phyloP scores from a whole-genome alignment of 2,113 vertebrate genomes.

The Emberiza fucata region DNA sequence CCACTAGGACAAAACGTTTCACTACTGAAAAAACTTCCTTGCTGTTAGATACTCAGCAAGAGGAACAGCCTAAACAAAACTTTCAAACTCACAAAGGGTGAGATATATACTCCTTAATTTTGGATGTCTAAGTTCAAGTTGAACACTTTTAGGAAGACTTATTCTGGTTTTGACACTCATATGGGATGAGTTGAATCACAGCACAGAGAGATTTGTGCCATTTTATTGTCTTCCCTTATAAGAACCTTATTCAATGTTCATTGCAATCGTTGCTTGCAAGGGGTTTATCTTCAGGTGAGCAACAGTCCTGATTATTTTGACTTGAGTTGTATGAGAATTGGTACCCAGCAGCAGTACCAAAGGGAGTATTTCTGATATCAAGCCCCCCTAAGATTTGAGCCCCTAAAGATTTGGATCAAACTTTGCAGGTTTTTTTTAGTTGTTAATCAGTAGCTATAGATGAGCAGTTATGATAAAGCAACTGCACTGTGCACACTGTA shows the following conservation, averaged over 20 bases:
- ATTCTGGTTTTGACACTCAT: background rate
- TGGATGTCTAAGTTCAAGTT: background rate
- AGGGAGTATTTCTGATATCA: background rate
- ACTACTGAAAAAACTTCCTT: background rate
- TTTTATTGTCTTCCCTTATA: background rate
- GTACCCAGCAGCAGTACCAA: background rate
- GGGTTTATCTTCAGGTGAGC: background rate
- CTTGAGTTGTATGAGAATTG: background rate
- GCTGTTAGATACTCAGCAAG: background rate
- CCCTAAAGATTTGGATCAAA: background rate
- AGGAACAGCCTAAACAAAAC: background rate
- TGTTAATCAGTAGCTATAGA: background rate
- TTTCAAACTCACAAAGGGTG: background rate
- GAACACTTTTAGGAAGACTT: background rate
- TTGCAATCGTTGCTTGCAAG: background rate
- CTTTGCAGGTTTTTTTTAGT: background rate
- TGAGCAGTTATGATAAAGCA: too few relatives aligned
- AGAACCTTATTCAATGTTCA: fast-evolving
- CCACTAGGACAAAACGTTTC: background rate
- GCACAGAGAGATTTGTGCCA: background rate
- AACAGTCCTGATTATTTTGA: background rate
- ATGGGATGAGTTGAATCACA: background rate
- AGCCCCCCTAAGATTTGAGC: background rate
- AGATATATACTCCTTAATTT: background rate
- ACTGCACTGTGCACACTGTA: background rate